Conservation (phyloP, 2,797 vertebrate genomes). For the Pangasius sanitwongsei region DNA sequence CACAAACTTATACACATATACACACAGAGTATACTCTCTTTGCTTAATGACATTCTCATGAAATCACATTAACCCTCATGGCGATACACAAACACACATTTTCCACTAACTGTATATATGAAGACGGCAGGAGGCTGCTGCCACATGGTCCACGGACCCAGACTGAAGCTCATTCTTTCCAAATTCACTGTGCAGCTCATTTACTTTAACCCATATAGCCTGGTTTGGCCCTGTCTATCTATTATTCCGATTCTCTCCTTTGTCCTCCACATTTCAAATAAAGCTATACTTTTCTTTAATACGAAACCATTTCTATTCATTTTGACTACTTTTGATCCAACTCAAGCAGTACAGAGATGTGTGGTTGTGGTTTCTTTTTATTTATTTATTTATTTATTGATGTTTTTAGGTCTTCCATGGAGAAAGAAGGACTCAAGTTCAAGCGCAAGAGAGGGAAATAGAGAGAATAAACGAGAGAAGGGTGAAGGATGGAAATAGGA, state of each 20-base stretch:
- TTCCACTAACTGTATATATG: slow-evolving; percentile 44
- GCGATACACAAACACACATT: slow-evolving; percentile 46
- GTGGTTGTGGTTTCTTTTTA: background rate
- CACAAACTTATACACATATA: slow-evolving; percentile 39
- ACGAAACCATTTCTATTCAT: slow-evolving; percentile 37
- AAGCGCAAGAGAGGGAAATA: background rate
- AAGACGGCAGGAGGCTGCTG: slow-evolving; percentile 40
- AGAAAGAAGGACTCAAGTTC: slow-evolving; percentile 6
- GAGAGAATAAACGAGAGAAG: background rate
- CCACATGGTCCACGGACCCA: slow-evolving; percentile 51
- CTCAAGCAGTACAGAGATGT: slow-evolving; percentile 38
- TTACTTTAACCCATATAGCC: slow-evolving; percentile 33
- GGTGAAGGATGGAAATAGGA: slow-evolving; percentile 63
- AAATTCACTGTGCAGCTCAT: slow-evolving; percentile 4
- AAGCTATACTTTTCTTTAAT: slow-evolving; percentile 40
- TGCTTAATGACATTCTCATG: slow-evolving; percentile 64
- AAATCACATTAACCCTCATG: slow-evolving; percentile 44
- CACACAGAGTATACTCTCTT: slow-evolving; percentile 23
- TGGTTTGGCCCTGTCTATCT: slow-evolving; percentile 27
- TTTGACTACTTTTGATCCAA: slow-evolving; percentile 34
- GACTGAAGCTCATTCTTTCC: slow-evolving; percentile 54
- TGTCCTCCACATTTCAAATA: slow-evolving; percentile 23
- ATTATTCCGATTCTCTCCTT: slow-evolving; percentile 23
- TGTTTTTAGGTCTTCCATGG: slow-evolving; percentile 19
- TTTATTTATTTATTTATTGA: background rate